Base-by-base conservation (phyloP, 2,888 invertebrate species). In the Drosophila eohydei region DNA sequence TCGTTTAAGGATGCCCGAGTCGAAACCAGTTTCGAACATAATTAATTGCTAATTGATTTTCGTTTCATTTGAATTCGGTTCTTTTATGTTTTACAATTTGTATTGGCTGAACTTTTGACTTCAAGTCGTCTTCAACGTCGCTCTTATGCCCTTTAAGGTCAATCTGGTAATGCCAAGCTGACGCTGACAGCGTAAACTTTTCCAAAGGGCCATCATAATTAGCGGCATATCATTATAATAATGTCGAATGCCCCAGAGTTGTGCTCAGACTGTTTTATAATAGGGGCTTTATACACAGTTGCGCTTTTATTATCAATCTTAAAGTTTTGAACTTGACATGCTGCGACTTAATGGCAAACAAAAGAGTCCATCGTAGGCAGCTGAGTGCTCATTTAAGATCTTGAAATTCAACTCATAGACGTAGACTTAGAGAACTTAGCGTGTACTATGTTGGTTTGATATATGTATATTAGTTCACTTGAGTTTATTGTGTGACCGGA, bases 11-110 rank as follows among this genome's bases (percentile, higher is more conserved):
- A 80, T 43, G 81, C 80, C 77, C 55, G 38, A 48, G 8, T 8
- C 7, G 34, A 56, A 59, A 74, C 79, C 38, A 26, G 75, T 74
- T 48, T 58, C 11, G n/a, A 38, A 54, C 51, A 83, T 87, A 88
- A 89, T 84, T 89, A 84, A 89, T 88, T 74, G 89, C 74, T 84
- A 84, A 84, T 84, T 84, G 89, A 84, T 88, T 84, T 87, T 74
- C 52, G 59, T 59, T 70, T 62, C 21, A 32, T 50, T 50, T 11
- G 30, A n/a, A 32, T 32, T 16, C 11, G 28, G 40, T 46, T 43
- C 40, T 8, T n/a, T 55, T 38, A 34, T 21, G 44, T 56, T 28
- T 52, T 52, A 71, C 54, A 63, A 64, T 68, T 77, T 66, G 63
- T 62, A 80, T 69, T 77, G 60, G 43, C 56, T 73, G 63, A 69